Conservation (phyloP, 2,888 invertebrate species). For the Matsumyia berberina region DNA sequence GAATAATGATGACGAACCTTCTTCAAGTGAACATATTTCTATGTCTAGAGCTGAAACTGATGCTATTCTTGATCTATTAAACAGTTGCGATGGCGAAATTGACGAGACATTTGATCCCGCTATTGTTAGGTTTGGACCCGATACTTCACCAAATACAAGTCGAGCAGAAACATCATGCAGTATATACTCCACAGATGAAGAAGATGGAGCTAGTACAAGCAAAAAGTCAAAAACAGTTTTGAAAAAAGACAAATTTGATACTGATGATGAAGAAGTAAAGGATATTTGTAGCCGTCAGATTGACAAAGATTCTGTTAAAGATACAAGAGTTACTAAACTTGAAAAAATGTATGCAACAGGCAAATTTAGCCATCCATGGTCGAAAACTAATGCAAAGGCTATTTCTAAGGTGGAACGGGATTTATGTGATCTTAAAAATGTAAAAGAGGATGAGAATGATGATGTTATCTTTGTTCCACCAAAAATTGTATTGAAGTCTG, state of each 20-base stretch:
- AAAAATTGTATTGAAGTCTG: too few relatives aligned
- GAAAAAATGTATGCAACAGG: neutral
- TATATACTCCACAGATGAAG: too few relatives aligned
- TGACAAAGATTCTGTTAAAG: too few relatives aligned
- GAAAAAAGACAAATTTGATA: neutral
- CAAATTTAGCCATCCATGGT: neutral
- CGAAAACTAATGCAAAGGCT: too few relatives aligned
- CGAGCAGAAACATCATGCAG: too few relatives aligned
- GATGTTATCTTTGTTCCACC: neutral
- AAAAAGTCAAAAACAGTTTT: neutral
- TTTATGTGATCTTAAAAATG: too few relatives aligned
- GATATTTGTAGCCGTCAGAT: neutral
- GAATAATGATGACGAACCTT: neutral
- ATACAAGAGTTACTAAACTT: neutral
- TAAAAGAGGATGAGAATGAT: neutral
- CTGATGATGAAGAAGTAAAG: neutral
- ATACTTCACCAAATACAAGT: too few relatives aligned
- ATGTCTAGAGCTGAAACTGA: neutral
- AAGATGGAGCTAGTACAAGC: neutral
- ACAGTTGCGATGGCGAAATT: neutral
- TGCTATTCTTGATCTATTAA: neutral
- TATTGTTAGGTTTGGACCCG: neutral
- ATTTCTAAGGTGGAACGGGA: too few relatives aligned
- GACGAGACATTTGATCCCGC: slow-evolving; percentile 14
- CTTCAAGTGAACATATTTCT: neutral